Evolutionary conservation across 2,797 vertebrate species (phyloP), one percentile per base, ranked within the genome.

Genomic region (Sebastiscus tertius): DNA sequence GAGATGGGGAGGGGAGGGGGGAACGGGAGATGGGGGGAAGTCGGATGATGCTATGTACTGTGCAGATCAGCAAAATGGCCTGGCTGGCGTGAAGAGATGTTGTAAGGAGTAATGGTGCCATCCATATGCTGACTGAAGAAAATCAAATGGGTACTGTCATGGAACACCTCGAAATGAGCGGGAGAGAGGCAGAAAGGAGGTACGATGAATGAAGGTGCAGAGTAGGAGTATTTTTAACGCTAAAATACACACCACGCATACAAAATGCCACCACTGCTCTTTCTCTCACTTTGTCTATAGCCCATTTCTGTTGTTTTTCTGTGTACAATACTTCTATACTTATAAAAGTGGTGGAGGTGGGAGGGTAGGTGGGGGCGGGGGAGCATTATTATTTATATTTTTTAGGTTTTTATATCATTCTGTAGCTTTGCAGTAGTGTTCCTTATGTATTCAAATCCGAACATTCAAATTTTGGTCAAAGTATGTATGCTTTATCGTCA

Each of bases 71-170:
- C 81, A 92, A 84, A 93, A 92, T 80, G 72, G 80, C 66, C 52
- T 77, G 29, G 81, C 72, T 89, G 86, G 88, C 61, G 64, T 93
- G 75, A 87, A 90, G 82, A 81, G 81, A 89, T 82, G 84, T 76
- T 88, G 83, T 87, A 80, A 91, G 89, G 90, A 92, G 88, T 92
- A 94, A 94, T 93, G 86, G 90, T 89, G 93, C 92, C 81, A 78
- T 90, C 78, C 90, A 85, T 91, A 88, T 93, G 90, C 91, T 92
- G 91, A 93, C 82, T 81, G 86, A 82, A 82, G 84, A 83, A 83
- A 93, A 92, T 80, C 85, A 82, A 85, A 75, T 4, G 66, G 79
- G 55, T 54, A 65, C 81, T 59, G 78, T 84, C 79, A 87, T 69
- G 77, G 83, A 93, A 90, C 81, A 60, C 8, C 59, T 84, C 74